These are phyloP conservation scores for Chelonus formosanus DNA, from an alignment of 2,888 invertebrate genomes.

Conservation along the genomic window DNA sequence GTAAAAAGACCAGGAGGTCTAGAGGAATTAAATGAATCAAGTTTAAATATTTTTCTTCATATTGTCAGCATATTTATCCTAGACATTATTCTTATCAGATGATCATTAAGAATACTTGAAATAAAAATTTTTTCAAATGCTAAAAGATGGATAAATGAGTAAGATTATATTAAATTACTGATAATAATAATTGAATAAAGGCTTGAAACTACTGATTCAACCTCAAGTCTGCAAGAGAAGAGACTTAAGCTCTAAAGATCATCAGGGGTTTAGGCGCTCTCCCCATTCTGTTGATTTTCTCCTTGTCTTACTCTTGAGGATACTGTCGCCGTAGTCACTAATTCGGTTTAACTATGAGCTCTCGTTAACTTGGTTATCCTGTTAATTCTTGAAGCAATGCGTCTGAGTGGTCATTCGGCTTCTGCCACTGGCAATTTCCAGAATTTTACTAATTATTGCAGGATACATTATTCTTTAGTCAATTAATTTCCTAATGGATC, in stretches of 20 bases:
- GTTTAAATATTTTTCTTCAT: slow-evolving; percentile 21
- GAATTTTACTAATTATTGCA: slow-evolving; percentile 53
- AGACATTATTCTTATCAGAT: too few species aligned
- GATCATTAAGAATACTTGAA: too few species aligned
- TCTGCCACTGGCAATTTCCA: slow-evolving; percentile 51
- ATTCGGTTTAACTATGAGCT: slow-evolving; percentile 56
- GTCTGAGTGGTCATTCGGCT: slow-evolving; percentile 56
- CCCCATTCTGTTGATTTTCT: too few species aligned
- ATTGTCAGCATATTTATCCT: too few species aligned
- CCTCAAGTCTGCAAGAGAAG: slow-evolving; percentile 11
- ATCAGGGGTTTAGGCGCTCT: slow-evolving; percentile 46
- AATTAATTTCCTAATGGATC: neutral
- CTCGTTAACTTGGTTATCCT: slow-evolving; percentile 59
- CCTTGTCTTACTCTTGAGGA: slow-evolving; percentile 24
- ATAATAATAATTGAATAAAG: too few species aligned
- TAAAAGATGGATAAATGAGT: too few species aligned
- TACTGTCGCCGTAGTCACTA: slow-evolving; percentile 43
- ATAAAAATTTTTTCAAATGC: too few species aligned
- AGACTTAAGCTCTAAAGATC: slow-evolving; percentile 49
- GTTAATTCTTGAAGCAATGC: slow-evolving; percentile 58
- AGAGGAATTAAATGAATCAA: slow-evolving; percentile 40
- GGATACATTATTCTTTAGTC: neutral
- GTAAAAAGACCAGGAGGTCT: slow-evolving; percentile 24
- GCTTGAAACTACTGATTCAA: too few species aligned
- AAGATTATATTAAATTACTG: too few species aligned